phyloP scores from a whole-genome alignment of 2,113 vertebrate genomes.

The Coregonus clupeaformis region DNA sequence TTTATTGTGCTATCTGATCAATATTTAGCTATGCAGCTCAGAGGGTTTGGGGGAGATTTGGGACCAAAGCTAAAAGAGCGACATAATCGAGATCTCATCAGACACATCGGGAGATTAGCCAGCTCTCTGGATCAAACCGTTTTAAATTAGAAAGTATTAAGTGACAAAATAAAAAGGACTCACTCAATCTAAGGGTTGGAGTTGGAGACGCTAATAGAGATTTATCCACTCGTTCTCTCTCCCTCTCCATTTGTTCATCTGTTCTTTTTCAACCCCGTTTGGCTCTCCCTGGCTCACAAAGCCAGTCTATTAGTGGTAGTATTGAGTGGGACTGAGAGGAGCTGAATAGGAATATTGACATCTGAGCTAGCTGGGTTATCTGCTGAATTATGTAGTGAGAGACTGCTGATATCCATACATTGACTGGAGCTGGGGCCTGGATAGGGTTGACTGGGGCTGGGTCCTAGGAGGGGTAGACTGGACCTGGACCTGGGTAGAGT shows the following conservation, averaged over 20 bases:
- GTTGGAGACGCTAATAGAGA: slow-evolving; percentile 66
- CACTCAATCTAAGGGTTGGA: slow-evolving; percentile 50
- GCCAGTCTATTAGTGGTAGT: slow-evolving; percentile 64
- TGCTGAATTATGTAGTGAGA: slow-evolving; percentile 44
- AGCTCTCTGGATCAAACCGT: slow-evolving; percentile 11
- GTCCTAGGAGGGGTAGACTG: no score
- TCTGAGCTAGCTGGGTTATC: slow-evolving; percentile 35
- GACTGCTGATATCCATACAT: slow-evolving; percentile 46
- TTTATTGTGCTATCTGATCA: slow-evolving; percentile 26
- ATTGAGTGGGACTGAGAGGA: slow-evolving; percentile 64
- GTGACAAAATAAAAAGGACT: slow-evolving; percentile 59
- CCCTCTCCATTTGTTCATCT: slow-evolving; percentile 51
- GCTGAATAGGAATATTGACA: slow-evolving; percentile 71
- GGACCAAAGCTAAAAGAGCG: slow-evolving; percentile 36
- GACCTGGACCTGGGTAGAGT: no score
- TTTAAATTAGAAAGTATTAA: slow-evolving; percentile 43
- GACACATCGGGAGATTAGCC: slow-evolving; percentile 62
- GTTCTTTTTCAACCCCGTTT: slow-evolving; percentile 36
- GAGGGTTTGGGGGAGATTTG: slow-evolving; percentile 10
- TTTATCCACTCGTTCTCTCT: slow-evolving; percentile 64
- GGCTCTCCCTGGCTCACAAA: slow-evolving; percentile 60
- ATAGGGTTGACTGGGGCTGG: no score
- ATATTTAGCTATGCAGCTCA: slow-evolving; percentile 41
- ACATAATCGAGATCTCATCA: slow-evolving; percentile 43
- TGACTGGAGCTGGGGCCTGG: slow-evolving; percentile 27